These are phyloP conservation scores for Mastomys coucha DNA, from an alignment of 2,113 vertebrate genomes.

Conservation along the genomic window DNA sequence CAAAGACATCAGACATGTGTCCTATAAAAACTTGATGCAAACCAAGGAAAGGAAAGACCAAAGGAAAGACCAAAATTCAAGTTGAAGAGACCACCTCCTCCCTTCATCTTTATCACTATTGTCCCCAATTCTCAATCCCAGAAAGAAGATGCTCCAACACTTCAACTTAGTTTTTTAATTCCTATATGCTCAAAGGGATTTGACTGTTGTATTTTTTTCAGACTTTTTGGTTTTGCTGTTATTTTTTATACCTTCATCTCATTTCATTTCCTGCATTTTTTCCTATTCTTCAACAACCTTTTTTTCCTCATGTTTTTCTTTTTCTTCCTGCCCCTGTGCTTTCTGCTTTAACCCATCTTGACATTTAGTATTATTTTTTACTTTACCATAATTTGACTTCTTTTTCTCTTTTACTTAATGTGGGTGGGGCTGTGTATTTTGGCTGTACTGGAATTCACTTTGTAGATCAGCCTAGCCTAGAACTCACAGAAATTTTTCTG, in stretches of 20 bases:
- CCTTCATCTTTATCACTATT: no score
- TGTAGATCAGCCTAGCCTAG: neutral
- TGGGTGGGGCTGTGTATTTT: neutral
- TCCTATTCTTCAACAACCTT: neutral
- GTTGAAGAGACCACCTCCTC: neutral
- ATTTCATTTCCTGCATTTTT: neutral
- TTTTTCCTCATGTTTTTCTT: neutral
- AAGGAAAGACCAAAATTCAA: neutral
- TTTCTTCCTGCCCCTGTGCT: neutral
- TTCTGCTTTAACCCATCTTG: neutral
- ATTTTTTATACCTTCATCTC: neutral
- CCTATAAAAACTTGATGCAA: neutral
- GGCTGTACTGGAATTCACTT: neutral
- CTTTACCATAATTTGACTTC: neutral
- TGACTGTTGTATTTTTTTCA: neutral
- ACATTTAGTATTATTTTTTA: neutral
- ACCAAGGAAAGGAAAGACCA: no score
- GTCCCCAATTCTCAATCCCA: neutral
- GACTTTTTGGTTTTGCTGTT: neutral
- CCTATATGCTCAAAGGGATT: neutral
- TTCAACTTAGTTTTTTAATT: neutral
- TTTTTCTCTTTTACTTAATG: neutral
- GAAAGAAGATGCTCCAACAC: neutral
- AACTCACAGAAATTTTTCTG: neutral
- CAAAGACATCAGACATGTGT: neutral